A percentile compares a stretch with the other conserved stretches of the same genome.
Evolutionary conservation across 1,140 invertebrate species (phyloP).

Genomic region (Drosophila orosa): DNA sequence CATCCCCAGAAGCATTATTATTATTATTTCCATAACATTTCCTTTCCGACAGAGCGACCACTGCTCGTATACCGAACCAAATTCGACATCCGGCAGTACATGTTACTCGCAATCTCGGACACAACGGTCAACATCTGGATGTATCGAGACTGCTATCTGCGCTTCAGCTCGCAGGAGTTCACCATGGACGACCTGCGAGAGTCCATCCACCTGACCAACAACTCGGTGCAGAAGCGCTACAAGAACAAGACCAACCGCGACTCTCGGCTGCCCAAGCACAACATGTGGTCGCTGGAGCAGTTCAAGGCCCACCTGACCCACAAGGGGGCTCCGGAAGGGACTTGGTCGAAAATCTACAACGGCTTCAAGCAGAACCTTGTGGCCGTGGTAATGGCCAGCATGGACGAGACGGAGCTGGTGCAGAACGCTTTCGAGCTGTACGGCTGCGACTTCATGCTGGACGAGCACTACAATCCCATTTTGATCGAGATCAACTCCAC

Average conservation of each 20-base stretch:
- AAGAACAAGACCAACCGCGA: constrained; percentile 87
- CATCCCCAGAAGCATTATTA: no score
- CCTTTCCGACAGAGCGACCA: constrained; percentile 88
- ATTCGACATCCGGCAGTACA: constrained; percentile 96
- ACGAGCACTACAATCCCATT: constrained; percentile 94
- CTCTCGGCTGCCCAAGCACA: constrained; percentile 89
- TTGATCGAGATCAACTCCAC: constrained; percentile 97
- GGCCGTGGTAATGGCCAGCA: constrained; percentile 89
- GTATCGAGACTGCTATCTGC: constrained; percentile 94
- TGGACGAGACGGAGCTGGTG: constrained; percentile 91
- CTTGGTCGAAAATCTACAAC: constrained; percentile 91
- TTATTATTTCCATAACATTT: constrained; percentile 1
- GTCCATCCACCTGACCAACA: constrained; percentile 96
- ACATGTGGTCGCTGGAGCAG: constrained; percentile 94
- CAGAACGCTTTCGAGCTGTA: constrained; percentile 95
- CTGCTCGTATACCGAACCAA: constrained; percentile 95
- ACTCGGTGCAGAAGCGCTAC: constrained; percentile 94
- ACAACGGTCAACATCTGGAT: constrained; percentile 94
- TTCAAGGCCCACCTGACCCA: constrained; percentile 89
- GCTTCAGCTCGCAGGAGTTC: constrained; percentile 95
- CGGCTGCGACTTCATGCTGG: constrained; percentile 96
- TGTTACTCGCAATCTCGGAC: constrained; percentile 92
- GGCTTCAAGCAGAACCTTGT: constrained; percentile 94
- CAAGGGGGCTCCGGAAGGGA: constrained; percentile 79
- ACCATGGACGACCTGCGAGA: constrained; percentile 93